Base-by-base conservation (phyloP, 2,888 invertebrate species). In the Caenorhabditis afra region DNA sequence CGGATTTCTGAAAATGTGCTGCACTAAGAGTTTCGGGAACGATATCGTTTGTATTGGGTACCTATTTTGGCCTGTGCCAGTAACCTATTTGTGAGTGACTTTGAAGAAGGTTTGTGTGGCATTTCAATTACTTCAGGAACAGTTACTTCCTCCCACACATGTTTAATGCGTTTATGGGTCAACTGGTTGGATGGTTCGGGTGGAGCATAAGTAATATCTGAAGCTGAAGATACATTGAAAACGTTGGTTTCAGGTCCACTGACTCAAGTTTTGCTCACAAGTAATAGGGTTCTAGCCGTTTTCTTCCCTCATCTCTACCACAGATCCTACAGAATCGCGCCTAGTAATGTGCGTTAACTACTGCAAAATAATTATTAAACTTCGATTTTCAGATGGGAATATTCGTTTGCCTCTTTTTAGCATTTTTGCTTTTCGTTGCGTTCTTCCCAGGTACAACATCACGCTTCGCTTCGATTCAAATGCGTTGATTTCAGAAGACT, bases 1-100 rank as follows among this genome's bases (percentile, higher is more conserved):
- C 14, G 75, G 75, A 2, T 75, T 75, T 55, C 45, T 66, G 20
- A 75, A 75, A 57, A 75, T 75, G n/a, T 75, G 75, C n/a, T 67
- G 66, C n/a, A 45, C 52, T 0, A 75, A 75, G 55, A 75, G 75
- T 50, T 66, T 66, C 12, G 67, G 61, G 3, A 75, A 75, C 18
- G 65, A 59, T n/a, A 57, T 75, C 11, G 75, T 75, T 18, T 75
- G 66, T 12, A 62, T 75, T 41, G 75, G 75, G 37, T 66, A 66
- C n/a, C 47, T 75, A 14, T 23, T 75, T 18, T 75, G 75, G 75
- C 75, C 75, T 0, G 61, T 75, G 20, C 75, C 75, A 35, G 65
- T 66, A 8, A 67, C 66, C 3, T 67, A 67, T 49, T n/a, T 62
- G 75, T 75, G 45, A 64, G 62, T 16, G 8, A 37, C 1, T 39